phyloP scores from a whole-genome alignment of 2,113 vertebrate species.

The Xenopus tropicalis region UCB_Xtro_10.0 CM004446.2:104805001-104805500 shows the following conservation, averaged over 20 bases:
- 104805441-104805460: too few relatives aligned
- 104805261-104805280: conserved; percentile 1
- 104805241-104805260: background rate
- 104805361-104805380: too few relatives aligned
- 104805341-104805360: too few relatives aligned
- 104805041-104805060: conserved; percentile 62
- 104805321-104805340: background rate
- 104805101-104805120: background rate
- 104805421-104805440: too few relatives aligned
- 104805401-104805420: too few relatives aligned
- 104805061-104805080: background rate
- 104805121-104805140: background rate
- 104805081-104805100: background rate
- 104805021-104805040: conserved; percentile 58
- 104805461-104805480: too few relatives aligned
- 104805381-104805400: too few relatives aligned
- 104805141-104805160: background rate
- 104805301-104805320: background rate
- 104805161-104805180: background rate
- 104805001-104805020: conserved; percentile 55
- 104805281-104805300: background rate
- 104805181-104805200: background rate
- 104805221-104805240: background rate
- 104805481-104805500: too few relatives aligned
- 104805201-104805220: background rate